phyloP scores from a whole-genome alignment of 2,113 vertebrate genomes.

The Ochotona curzoniae region DNA sequence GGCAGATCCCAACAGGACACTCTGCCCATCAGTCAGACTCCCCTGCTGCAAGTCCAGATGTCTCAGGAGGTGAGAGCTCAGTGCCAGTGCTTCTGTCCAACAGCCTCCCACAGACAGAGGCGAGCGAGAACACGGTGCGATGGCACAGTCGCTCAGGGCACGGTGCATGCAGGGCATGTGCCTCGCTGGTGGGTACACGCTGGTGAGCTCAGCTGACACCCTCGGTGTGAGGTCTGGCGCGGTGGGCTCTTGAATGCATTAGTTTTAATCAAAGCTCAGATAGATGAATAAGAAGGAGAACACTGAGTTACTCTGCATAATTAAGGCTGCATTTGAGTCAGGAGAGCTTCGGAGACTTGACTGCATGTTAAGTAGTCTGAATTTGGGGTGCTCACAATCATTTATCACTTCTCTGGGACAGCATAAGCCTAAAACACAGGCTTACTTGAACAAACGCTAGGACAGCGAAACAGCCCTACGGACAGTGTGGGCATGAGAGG shows the following conservation, averaged over 20 bases:
- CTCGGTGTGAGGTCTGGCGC: background rate
- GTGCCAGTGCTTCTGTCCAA: background rate
- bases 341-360: slow-evolving; percentile 46
- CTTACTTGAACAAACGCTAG: background rate
- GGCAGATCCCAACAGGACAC: background rate
- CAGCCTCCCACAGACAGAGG: background rate
- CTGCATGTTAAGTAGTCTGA: background rate
- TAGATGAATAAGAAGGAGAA: slow-evolving; percentile 35
- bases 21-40: background rate
- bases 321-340: slow-evolving; percentile 46
- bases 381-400: slow-evolving; percentile 34
- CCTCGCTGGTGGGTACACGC: background rate
- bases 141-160: background rate
- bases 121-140: background rate
- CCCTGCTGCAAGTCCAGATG: background rate
- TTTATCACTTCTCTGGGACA: background rate
- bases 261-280: slow-evolving; percentile 53
- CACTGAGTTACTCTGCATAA: slow-evolving; percentile 45
- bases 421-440: background rate
- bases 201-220: background rate
- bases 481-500: background rate
- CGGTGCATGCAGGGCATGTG: background rate
- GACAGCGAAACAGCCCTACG: background rate
- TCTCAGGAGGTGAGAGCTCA: background rate
- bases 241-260: slow-evolving; percentile 45